Evolutionary conservation across 2,888 invertebrate genomes (phyloP).

Genomic region (Dysmachus trigonus): DNA sequence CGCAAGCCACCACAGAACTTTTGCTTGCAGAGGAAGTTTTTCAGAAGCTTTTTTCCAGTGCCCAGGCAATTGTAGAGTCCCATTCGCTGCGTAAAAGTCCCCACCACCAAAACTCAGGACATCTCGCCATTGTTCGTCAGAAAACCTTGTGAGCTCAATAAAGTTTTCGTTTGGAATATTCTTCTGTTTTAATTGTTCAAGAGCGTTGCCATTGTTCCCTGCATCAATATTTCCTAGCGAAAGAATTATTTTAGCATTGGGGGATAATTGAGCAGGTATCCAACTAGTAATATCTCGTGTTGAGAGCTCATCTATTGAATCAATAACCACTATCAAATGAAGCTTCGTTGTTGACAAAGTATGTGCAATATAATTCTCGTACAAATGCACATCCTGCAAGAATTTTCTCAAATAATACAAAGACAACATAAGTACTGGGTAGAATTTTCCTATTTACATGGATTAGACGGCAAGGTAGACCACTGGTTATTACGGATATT

Average conservation of each 20-base stretch:
- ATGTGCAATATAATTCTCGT: slow-evolving; percentile 69
- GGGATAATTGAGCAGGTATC: slow-evolving; percentile 79
- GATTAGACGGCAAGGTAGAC: background rate
- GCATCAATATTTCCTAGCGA: background rate
- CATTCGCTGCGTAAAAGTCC: slow-evolving; percentile 61
- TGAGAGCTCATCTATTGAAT: slow-evolving; percentile 75
- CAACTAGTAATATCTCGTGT: slow-evolving; percentile 69
- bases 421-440: slow-evolving; percentile 66
- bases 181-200: slow-evolving; percentile 53
- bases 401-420: slow-evolving; percentile 66
- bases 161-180: slow-evolving; percentile 58
- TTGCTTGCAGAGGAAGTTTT: slow-evolving; percentile 62
- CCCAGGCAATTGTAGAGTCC: slow-evolving; percentile 59
- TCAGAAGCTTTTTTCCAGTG: slow-evolving; percentile 59
- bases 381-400: slow-evolving; percentile 76
- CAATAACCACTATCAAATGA: slow-evolving; percentile 77
- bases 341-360: slow-evolving; percentile 62
- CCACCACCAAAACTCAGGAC: slow-evolving; percentile 61
- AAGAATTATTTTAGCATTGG: slow-evolving; percentile 79
- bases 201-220: slow-evolving; percentile 40
- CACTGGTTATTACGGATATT: slow-evolving; percentile 75
- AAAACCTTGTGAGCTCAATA: slow-evolving; percentile 58
- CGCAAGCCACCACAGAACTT: slow-evolving; percentile 71
- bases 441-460: background rate
- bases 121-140: slow-evolving; percentile 62